Conservation (phyloP, 2,797 vertebrate species). For the Artibeus jamaicensis region DNA sequence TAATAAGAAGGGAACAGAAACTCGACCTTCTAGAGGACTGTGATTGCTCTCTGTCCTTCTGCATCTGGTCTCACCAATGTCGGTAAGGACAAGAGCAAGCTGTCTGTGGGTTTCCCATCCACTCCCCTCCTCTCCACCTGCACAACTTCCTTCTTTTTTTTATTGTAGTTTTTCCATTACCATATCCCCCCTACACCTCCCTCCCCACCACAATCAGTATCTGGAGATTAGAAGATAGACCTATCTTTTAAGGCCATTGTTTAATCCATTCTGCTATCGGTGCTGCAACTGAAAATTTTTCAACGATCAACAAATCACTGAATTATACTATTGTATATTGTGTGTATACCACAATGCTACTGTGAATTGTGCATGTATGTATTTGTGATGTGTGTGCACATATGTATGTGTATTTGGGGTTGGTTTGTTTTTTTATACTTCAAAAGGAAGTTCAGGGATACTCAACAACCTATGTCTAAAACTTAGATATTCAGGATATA, state of each 20-base stretch:
- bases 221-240: neutral
- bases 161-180: neutral
- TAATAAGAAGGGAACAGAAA: neutral
- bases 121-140: no score
- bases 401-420: no score
- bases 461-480: neutral
- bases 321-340: neutral
- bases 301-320: neutral
- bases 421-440: neutral
- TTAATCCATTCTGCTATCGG: neutral
- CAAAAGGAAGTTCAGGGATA: neutral
- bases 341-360: neutral
- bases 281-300: no score
- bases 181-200: neutral
- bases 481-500: neutral
- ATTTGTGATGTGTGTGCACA: neutral
- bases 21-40: neutral
- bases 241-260: neutral
- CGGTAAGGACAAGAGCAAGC: no score
- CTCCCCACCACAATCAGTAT: neutral
- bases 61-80: no score
- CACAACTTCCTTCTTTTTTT: no score
- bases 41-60: no score
- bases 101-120: no score
- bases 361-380: neutral